Base-by-base conservation (phyloP, 2,113 vertebrate genomes). In the Lepidothrix coronata region DNA sequence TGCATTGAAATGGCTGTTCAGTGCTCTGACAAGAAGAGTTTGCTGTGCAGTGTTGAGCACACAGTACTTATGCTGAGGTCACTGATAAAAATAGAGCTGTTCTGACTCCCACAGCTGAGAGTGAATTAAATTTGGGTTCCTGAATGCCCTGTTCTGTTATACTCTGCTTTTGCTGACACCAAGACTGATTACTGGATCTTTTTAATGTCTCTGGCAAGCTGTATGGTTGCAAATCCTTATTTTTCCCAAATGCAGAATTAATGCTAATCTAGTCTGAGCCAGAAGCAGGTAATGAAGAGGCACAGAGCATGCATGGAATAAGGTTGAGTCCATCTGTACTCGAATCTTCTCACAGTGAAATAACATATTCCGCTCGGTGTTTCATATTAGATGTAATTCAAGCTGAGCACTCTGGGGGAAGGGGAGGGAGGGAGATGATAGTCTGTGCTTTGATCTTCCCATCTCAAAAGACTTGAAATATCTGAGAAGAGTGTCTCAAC, bases 361-460 rank as follows among this genome's bases (percentile, higher is more conserved):
- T 63, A 93, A 90, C 54, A 43, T 67, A 79, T 72, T 85, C 85
- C 54, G 22, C 33, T 79, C 52, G 28, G 44, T 63, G 59, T 91
- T 95, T 95, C 59, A 5, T 63, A 57, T 78, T 80, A 86, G 75
- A 76, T 82, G 37, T 74, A 74, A 88, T 92, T 85, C 88, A 91
- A 78, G 81, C 24, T 1, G 9, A 83, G 76, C 63, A 63, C 46
- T 52, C 1, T 0, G 21, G 16, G 41, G 43, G 37, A 76, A 52
- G 35, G 49, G 31, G 28, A 44, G 46, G 31, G 58, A 72, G 65
- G 70, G 81, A 89, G 37, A 46, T 74, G 66, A 51, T 51, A 93
- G 55, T 77, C 63, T 72, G 70, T 71, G 55, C 94, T 97, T 96
- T 97, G 72, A 94, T 95, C 63, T 88, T 89, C 68, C 89, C 35